Base-by-base conservation (phyloP, 2,113 vertebrate genomes). In the Castor canadensis region DNA sequence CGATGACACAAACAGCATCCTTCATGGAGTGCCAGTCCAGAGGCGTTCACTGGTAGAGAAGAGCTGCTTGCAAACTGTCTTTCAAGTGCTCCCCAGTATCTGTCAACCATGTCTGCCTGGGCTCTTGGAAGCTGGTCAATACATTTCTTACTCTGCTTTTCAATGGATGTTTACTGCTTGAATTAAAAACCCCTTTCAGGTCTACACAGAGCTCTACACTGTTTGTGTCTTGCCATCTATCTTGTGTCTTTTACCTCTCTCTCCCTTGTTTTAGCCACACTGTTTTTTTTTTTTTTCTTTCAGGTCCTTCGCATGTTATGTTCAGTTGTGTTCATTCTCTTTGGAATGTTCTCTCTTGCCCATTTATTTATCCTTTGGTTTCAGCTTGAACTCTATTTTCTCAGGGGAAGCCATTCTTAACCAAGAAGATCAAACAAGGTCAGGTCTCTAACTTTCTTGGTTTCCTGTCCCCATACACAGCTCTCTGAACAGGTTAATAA, bases 1-100 rank as follows among this genome's bases (percentile, higher is more conserved):
- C 28, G 40, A 89, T 47, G 93, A 94, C 52, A 35, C 43, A 95
- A 96, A 94, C 30, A 83, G 93, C 71, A 22, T 58, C 47, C 0
- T 3, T 40, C 69, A 43, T 79, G 24, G 2, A 6, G 0, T 0
- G 35, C 67, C 87, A 73, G 94, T 77, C 94, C 93, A 45, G 38
- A 69, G 94, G 85, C 1, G 0, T 56, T 69, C 62, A 3, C 54
- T n/a, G 12, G 30, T 11, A 1, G 32, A 81, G 30, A 3, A 17
- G 62, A 85, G 16, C 26, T 17, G 9, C 58, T 67, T 72, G 60
- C 75, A n/a, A 79, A 40, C 17, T 67, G 15, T n/a, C 67, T 56
- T 92, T 47, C 56, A 40, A 26, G 47, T 7, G 4, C 8, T 7
- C 26, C 38, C 49, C 16, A 8, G 3, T 40, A 83, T n/a, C 43